Evolutionary conservation across 2,113 vertebrate species (phyloP).

Genomic region (Tupaia tana): DNA sequence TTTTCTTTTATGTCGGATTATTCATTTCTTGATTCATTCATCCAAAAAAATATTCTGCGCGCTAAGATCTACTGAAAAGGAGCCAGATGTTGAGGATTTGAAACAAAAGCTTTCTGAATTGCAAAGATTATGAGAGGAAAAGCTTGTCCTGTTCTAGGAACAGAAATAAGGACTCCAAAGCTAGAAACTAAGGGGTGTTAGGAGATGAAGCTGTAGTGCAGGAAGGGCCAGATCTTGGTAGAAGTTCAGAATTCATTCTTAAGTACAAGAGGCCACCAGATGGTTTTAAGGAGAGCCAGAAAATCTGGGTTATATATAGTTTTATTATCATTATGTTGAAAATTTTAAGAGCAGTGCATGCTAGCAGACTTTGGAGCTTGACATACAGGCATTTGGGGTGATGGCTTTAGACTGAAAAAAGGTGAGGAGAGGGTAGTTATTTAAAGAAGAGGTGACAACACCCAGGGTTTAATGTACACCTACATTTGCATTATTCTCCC

Average conservation of each 20-base stretch:
- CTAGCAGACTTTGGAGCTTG: neutral
- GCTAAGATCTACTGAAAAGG: neutral
- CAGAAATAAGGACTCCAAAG: neutral
- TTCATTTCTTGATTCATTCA: neutral
- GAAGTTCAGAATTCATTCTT: neutral
- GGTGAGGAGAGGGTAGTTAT: neutral
- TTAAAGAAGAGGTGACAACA: neutral
- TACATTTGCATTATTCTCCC: neutral
- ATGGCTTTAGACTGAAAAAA: neutral
- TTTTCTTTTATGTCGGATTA: neutral
- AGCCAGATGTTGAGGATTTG: neutral
- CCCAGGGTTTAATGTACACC: neutral
- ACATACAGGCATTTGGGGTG: neutral
- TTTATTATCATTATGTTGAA: neutral
- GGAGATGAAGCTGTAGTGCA: neutral
- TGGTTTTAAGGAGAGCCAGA: neutral
- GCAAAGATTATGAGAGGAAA: neutral
- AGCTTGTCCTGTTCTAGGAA: neutral
- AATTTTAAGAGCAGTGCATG: neutral
- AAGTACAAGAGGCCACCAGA: neutral
- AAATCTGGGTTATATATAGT: neutral
- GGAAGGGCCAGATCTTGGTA: neutral
- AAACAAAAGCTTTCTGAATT: neutral
- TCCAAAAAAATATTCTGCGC: neutral
- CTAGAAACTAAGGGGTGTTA: neutral